These are phyloP conservation scores for Aramus guarauna DNA, from an alignment of 2,113 vertebrate species.

Conservation along the genomic window DNA sequence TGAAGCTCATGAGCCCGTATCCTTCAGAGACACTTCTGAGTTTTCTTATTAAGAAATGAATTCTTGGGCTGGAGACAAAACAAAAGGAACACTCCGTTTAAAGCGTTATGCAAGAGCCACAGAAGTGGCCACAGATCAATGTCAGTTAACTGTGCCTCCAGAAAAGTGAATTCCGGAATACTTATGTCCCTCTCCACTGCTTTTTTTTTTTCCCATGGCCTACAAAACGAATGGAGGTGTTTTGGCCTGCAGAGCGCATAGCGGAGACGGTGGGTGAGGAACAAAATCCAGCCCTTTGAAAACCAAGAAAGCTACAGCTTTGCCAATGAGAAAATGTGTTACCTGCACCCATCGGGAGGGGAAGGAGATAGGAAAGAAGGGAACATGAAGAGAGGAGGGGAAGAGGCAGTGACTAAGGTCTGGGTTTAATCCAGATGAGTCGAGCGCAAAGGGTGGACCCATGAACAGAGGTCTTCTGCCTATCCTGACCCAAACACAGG, in stretches of 20 bases:
- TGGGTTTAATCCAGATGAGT: background rate
- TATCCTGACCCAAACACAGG: background rate
- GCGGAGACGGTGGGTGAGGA: background rate
- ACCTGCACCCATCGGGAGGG: accelerated
- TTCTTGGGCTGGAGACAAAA: background rate
- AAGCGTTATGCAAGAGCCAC: background rate
- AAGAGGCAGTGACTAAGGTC: background rate
- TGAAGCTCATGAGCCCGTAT: background rate
- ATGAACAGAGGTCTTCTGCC: background rate
- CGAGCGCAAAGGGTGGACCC: background rate
- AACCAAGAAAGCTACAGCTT: background rate
- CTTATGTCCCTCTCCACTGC: background rate
- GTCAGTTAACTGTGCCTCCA: background rate
- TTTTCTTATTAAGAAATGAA: conserved; percentile 6
- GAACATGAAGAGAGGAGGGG: background rate
- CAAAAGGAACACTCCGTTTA: background rate
- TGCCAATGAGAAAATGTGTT: background rate
- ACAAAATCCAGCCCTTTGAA: background rate
- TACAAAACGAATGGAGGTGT: background rate
- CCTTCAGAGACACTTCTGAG: conserved; percentile 28
- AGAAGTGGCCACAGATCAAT: background rate
- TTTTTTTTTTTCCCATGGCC: background rate
- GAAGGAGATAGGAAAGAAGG: background rate
- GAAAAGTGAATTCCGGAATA: background rate
- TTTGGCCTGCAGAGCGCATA: background rate